These are phyloP conservation scores for Sinohyriopsis cumingii DNA, from an alignment of 2,888 invertebrate species.

Conservation along the genomic window DNA sequence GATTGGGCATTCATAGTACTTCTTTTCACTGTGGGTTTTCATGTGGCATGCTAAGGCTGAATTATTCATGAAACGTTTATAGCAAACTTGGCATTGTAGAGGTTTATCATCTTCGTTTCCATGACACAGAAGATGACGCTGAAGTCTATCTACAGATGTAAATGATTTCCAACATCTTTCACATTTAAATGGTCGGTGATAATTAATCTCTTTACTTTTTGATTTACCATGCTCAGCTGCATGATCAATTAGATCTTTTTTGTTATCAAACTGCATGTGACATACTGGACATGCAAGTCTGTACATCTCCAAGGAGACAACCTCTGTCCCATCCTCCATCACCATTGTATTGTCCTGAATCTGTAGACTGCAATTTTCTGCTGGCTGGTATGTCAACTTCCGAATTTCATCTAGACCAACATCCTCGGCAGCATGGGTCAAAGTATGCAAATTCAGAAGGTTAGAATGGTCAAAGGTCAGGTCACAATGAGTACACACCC, in stretches of 20 bases:
- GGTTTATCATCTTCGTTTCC: conserved; percentile 79
- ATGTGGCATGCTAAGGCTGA: conserved; percentile 82
- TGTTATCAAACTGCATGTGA: conserved; percentile 64
- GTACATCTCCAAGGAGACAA: conserved; percentile 25
- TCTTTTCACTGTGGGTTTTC: conserved; percentile 79
- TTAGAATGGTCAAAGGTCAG: conserved; percentile 71
- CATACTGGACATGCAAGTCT: conserved; percentile 70
- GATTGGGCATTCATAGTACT: conserved; percentile 82
- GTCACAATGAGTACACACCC: conserved; percentile 72
- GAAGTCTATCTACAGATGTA: conserved; percentile 77
- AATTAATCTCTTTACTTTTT: conserved; percentile 55
- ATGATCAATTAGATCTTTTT: conserved; percentile 74
- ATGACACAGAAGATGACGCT: conserved; percentile 80
- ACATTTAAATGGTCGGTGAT: conserved; percentile 77
- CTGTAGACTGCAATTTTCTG: not conserved
- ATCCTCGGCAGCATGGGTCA: conserved; percentile 74
- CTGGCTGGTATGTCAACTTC: conserved; percentile 23
- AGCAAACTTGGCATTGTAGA: conserved; percentile 76
- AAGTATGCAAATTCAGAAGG: conserved; percentile 75
- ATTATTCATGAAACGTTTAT: conserved; percentile 78
- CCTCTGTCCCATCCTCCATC: conserved; percentile 8
- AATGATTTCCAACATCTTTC: conserved; percentile 80
- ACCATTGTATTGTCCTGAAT: not conserved
- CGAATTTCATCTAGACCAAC: conserved; percentile 63
- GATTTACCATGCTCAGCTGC: conserved; percentile 67